Evolutionary conservation across 2,888 invertebrate species (phyloP).

Genomic region (Standfussiana lucernea): DNA sequence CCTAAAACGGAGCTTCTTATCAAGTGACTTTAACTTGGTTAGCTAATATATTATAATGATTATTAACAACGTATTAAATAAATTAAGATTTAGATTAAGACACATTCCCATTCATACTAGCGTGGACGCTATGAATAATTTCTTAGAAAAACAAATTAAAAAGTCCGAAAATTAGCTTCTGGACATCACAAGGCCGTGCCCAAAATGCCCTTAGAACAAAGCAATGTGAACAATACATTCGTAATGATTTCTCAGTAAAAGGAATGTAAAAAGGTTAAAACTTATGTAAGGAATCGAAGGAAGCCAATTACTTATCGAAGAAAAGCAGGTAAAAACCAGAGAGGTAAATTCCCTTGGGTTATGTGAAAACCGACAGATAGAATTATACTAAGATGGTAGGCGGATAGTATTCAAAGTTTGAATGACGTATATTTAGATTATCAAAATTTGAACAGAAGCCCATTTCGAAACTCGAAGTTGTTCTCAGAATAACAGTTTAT

Average conservation of each 20-base stretch:
- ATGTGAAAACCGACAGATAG: neutral
- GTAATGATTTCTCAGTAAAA: slow-evolving; percentile 30
- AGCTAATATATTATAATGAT: neutral
- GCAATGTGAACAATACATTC: slow-evolving; percentile 6
- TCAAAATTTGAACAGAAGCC: slow-evolving; percentile 8
- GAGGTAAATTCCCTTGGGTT: slow-evolving; percentile 8
- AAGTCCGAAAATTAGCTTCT: neutral
- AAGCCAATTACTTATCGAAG: slow-evolving; percentile 40
- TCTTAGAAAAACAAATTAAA: neutral
- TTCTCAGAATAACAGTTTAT: slow-evolving; percentile 10
- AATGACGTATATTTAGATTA: neutral
- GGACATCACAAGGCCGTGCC: neutral
- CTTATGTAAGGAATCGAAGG: slow-evolving; percentile 25
- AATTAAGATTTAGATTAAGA: neutral
- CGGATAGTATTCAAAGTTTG: neutral
- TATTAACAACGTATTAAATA: slow-evolving; percentile 2
- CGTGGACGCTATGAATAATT: neutral
- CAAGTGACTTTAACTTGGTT: neutral
- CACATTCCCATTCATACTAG: neutral
- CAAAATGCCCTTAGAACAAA: neutral
- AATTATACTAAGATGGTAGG: slow-evolving; percentile 3
- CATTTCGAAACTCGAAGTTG: slow-evolving; percentile 10
- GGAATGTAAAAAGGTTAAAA: slow-evolving; percentile 25
- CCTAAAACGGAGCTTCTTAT: neutral
- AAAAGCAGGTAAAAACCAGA: slow-evolving; percentile 8